Conservation (phyloP, 1,140 invertebrate species). For the Hylaeus volcanicus region DNA sequence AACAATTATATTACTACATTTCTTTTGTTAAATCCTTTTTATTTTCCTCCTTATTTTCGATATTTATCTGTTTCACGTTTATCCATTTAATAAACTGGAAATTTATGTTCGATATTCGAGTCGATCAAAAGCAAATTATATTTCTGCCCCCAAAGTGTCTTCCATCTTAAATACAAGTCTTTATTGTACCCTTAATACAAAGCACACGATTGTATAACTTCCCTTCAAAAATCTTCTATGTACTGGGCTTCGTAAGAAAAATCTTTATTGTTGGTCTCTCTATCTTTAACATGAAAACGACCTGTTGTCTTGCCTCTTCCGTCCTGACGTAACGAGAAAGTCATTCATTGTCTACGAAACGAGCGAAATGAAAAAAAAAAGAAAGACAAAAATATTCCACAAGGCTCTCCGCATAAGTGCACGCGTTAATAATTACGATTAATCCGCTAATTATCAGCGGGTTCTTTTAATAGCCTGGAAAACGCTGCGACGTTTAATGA, state of each 20-base stretch:
- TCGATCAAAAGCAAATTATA: neutral
- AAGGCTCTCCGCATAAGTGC: slow-evolving; percentile 21
- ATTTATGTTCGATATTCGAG: neutral
- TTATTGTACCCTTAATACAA: too few species aligned
- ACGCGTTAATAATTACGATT: slow-evolving; percentile 72
- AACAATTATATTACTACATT: too few species aligned
- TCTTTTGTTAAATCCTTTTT: too few species aligned
- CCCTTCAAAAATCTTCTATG: too few species aligned
- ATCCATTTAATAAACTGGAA: neutral
- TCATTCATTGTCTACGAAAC: slow-evolving; percentile 46
- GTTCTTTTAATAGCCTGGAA: slow-evolving; percentile 68
- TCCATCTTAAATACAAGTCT: neutral
- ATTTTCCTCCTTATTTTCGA: too few species aligned
- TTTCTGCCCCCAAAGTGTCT: neutral
- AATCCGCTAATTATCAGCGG: slow-evolving; percentile 69
- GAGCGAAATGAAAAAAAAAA: neutral
- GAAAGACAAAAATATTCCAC: slow-evolving; percentile 53
- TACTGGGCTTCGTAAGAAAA: neutral
- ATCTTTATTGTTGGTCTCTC: neutral
- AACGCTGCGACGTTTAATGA: slow-evolving; percentile 67
- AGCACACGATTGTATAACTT: neutral
- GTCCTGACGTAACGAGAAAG: slow-evolving; percentile 50
- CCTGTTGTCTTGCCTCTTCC: neutral
- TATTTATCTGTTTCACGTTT: too few species aligned
- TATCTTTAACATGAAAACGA: neutral